phyloP scores from a whole-genome alignment of 2,888 invertebrate genomes.

The Furcula furcula region DNA sequence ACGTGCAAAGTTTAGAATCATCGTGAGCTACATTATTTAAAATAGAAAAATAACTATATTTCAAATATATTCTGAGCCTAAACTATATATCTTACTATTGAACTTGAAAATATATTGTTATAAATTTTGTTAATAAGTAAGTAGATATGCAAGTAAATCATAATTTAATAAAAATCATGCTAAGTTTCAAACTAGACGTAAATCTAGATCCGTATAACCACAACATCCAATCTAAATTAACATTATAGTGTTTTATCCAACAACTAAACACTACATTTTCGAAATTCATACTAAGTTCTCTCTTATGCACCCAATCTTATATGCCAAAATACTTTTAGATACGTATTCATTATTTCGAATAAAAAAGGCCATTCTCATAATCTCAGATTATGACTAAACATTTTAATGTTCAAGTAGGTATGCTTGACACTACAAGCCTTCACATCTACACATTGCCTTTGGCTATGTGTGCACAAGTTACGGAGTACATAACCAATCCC shows the following conservation, averaged over 20 bases:
- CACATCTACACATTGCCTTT: too few species aligned
- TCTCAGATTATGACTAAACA: too few species aligned
- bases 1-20: not conserved
- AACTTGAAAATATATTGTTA: too few species aligned
- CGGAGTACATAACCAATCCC: too few species aligned
- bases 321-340: not conserved
- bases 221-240: constrained; percentile 24
- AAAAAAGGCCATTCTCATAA: too few species aligned
- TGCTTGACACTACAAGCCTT: too few species aligned
- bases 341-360: constrained; percentile 1
- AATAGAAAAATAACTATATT: constrained; percentile 2
- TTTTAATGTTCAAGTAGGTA: too few species aligned
- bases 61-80: not conserved
- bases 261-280: constrained; percentile 18
- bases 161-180: constrained; percentile 7
- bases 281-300: constrained; percentile 12
- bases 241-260: constrained; percentile 13
- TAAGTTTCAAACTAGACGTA: constrained; percentile 11
- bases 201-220: constrained; percentile 17
- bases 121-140: too few species aligned
- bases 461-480: too few species aligned
- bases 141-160: too few species aligned
- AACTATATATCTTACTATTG: too few species aligned
- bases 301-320: not conserved
- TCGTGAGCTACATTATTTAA: not conserved